Conservation (phyloP, 2,888 invertebrate genomes). For the Blomia tropicalis region DNA sequence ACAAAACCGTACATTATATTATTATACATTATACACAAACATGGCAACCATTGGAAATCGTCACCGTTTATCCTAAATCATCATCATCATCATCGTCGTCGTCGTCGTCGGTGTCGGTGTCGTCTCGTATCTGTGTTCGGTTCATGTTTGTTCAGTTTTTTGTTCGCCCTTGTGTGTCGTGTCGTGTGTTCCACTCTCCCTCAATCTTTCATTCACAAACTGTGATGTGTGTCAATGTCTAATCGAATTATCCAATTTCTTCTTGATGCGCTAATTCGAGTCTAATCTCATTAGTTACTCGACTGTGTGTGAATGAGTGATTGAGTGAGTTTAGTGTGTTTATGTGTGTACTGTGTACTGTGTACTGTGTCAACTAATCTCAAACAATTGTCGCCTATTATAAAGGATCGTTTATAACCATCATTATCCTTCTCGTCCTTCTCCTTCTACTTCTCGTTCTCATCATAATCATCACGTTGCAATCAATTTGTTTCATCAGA, state of each 20-base stretch:
- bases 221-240: conserved; percentile 1
- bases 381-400: background rate
- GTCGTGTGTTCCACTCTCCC: too few species aligned
- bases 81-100: too few species aligned
- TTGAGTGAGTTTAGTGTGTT: background rate
- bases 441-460: background rate
- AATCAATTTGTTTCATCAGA: background rate
- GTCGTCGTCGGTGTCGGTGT: background rate
- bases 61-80: background rate
- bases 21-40: background rate
- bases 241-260: conserved; percentile 3
- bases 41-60: background rate
- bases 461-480: too few species aligned
- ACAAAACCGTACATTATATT: too few species aligned
- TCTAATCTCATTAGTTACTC: conserved; percentile 9
- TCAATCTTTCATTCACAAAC: too few species aligned
- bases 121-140: too few species aligned
- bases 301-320: background rate
- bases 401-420: background rate
- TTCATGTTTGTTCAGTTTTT: too few species aligned
- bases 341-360: background rate
- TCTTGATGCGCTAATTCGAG: conserved; percentile 1
- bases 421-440: background rate
- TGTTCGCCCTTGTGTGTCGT: too few species aligned
- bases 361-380: background rate